Evolutionary conservation across 2,797 vertebrate genomes (phyloP).

Genomic region (Gadopsis marmoratus): DNA sequence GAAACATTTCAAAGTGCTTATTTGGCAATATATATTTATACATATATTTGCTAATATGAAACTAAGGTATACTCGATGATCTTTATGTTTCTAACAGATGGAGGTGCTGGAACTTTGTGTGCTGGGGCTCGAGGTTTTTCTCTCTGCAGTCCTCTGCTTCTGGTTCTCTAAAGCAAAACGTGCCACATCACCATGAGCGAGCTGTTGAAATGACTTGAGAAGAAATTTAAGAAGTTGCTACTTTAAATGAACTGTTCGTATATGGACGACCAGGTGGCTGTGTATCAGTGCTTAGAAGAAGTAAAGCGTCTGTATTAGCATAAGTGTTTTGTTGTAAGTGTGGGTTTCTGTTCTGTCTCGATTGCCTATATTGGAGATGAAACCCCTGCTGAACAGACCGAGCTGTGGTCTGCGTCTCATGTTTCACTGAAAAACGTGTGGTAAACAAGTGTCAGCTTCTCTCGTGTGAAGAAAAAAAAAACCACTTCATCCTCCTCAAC

Average conservation of each 20-base stretch:
- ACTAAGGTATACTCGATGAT: not conserved
- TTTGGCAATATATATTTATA: not conserved
- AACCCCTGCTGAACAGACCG: conserved; percentile 9
- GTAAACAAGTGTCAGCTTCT: conserved; percentile 50
- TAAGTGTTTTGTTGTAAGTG: conserved; percentile 1
- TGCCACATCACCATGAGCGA: conserved; percentile 28
- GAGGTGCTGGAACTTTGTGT: conserved; percentile 76
- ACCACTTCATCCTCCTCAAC: conserved; percentile 11
- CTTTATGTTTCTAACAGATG: conserved; percentile 68
- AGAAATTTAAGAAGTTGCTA: not conserved
- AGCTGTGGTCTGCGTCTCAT: conserved; percentile 55
- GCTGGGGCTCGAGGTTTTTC: conserved; percentile 64
- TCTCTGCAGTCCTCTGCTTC: conserved; percentile 76
- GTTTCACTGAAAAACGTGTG: conserved; percentile 50
- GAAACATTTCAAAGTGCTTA: accelerated
- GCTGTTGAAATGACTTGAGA: not conserved
- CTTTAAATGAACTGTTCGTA: not conserved
- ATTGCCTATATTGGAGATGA: conserved; percentile 11
- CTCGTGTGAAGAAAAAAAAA: conserved; percentile 36
- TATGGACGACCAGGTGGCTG: not conserved
- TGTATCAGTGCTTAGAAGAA: not conserved
- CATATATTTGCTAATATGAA: not conserved
- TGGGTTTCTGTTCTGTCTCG: conserved; percentile 28
- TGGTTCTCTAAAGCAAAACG: conserved; percentile 66
- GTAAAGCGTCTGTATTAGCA: not conserved